Evolutionary conservation across 2,888 invertebrate genomes (phyloP).

Genomic region (Caenorhabditis afra): DNA sequence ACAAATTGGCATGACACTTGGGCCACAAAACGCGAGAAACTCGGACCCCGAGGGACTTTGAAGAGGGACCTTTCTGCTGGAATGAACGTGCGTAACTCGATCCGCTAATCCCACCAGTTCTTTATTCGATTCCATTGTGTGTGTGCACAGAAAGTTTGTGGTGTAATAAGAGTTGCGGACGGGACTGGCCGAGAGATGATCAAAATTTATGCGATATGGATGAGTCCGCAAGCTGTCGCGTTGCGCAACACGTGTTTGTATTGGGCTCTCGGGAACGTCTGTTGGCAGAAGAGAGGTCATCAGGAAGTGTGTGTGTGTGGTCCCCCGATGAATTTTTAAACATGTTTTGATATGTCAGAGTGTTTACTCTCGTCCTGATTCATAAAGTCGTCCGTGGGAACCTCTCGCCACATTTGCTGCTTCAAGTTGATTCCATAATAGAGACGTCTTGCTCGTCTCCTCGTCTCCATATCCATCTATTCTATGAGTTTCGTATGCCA

Average conservation of each 20-base stretch:
- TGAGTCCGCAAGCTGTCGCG: conserved; percentile 40
- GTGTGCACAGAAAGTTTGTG: conserved; percentile 45
- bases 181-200: conserved; percentile 40
- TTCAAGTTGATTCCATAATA: conserved; percentile 55
- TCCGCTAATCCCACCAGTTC: conserved; percentile 44
- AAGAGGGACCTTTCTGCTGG: background rate
- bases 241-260: conserved; percentile 58
- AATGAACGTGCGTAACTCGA: conserved; percentile 32
- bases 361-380: conserved; percentile 42
- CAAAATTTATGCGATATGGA: conserved; percentile 54
- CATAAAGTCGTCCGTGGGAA: conserved; percentile 53
- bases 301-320: background rate
- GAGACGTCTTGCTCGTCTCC: conserved; percentile 37
- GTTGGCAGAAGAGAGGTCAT: conserved; percentile 28
- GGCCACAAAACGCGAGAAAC: conserved; percentile 19
- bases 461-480: conserved; percentile 5
- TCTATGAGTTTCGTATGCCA: conserved; percentile 51
- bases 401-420: conserved; percentile 12
- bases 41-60: conserved; percentile 15
- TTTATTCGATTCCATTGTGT: conserved; percentile 37
- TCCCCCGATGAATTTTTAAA: conserved; percentile 50
- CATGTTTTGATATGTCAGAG: conserved; percentile 58
- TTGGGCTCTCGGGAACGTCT: conserved; percentile 35
- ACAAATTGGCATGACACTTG: conserved; percentile 60
- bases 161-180: conserved; percentile 53